Percentiles rank a stretch among this genome's conserved stretches.
Conservation (phyloP, 2,888 invertebrate species). For the Gryllus longicercus region DNA sequence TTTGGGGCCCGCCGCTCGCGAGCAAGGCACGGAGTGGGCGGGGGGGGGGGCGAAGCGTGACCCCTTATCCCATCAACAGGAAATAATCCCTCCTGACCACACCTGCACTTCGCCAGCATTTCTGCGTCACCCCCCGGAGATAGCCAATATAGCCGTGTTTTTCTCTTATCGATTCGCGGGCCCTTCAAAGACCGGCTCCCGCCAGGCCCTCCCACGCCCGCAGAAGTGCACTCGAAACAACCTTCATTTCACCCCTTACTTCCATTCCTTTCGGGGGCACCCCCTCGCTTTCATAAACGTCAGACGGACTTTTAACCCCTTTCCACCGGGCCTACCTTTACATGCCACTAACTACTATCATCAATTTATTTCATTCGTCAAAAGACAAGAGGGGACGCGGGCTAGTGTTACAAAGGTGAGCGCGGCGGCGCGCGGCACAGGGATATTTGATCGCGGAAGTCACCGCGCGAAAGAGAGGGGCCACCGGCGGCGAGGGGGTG, state of each 20-base stretch:
- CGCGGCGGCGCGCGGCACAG: background rate
- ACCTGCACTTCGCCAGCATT: background rate
- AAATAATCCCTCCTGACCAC: constrained; percentile 6
- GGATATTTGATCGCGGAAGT: constrained; percentile 3
- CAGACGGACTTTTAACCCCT: background rate
- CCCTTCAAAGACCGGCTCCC: background rate
- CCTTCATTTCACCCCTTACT: background rate
- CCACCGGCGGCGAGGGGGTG: background rate
- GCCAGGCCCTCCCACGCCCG: background rate
- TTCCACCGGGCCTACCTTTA: background rate
- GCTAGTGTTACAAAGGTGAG: constrained; percentile 8
- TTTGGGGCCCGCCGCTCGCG: background rate
- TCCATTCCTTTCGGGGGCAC: background rate
- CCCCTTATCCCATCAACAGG: constrained; percentile 17
- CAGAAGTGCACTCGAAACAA: constrained; percentile 6
- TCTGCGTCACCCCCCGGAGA: background rate
- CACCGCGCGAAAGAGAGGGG: background rate
- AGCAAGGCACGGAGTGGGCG: background rate
- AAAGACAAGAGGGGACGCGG: background rate
- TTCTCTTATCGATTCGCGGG: background rate
- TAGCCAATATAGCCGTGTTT: constrained; percentile 11
- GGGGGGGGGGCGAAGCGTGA: background rate
- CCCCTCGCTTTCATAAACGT: background rate
- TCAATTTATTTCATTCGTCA: background rate
- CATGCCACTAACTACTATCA: constrained; percentile 8